Conservation (phyloP, 1,140 invertebrate species). For the Bombus superbus region DNA sequence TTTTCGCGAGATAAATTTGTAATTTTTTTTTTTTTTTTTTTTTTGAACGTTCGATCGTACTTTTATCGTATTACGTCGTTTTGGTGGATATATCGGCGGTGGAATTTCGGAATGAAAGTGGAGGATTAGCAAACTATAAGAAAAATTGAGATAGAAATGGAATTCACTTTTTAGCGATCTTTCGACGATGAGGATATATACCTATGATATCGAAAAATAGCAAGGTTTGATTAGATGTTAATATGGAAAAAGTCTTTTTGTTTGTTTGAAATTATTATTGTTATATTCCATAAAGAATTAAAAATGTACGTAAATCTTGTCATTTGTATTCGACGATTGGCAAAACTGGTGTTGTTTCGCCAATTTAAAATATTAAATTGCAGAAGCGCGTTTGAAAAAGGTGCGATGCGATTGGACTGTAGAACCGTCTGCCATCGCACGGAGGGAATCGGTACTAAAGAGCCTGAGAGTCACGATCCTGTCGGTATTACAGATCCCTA, state of each 20-base stretch:
- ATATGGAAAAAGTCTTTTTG: neutral
- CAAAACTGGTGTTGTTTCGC: neutral
- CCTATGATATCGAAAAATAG: neutral
- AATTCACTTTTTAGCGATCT: too few relatives aligned
- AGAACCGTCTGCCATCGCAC: conserved; percentile 59
- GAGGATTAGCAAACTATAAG: too few relatives aligned
- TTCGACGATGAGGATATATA: neutral
- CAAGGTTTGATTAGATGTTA: neutral
- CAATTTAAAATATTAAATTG: neutral
- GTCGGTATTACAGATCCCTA: conserved; percentile 38
- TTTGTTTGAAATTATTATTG: neutral
- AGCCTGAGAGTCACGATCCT: neutral
- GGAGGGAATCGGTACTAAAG: conserved; percentile 51
- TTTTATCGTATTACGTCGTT: too few relatives aligned
- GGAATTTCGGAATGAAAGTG: too few relatives aligned
- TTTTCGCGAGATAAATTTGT: too few relatives aligned
- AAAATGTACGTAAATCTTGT: too few relatives aligned
- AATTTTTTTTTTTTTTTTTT: too few relatives aligned
- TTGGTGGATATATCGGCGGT: too few relatives aligned
- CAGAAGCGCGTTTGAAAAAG: neutral
- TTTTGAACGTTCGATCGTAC: too few relatives aligned
- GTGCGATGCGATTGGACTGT: neutral
- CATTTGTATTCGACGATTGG: neutral
- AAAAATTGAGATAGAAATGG: too few relatives aligned
- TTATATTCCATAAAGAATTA: neutral